Evolutionary conservation across 2,113 vertebrate genomes (phyloP), one percentile per base, ranked within the genome.

Genomic region (Arvicanthis niloticus): DNA sequence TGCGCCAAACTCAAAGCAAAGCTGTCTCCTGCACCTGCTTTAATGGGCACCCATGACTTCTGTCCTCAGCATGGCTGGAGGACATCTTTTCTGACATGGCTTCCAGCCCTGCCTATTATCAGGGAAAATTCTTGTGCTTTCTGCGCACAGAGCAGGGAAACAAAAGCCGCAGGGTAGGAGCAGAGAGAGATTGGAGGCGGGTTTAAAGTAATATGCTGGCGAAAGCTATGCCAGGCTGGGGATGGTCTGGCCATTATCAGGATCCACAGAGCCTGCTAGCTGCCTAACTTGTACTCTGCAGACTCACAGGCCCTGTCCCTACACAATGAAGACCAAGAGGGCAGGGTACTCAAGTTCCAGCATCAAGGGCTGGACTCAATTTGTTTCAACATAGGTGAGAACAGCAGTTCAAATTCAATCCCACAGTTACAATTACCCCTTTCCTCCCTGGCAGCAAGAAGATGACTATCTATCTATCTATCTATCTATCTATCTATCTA

Each of bases 41-140:
- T 94, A 95, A 97, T 91, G 94, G 93, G 87, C 95, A 24, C 40
- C 2, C 0, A 48, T n/a, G 95, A 97, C 97, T 96, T 95, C 88
- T 97, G 96, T 98, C 68, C 96, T 96, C 75, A 0, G 60, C 65
- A 62, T 0, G 91, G 93, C 97, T 89, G 21, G 93, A 90, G 90
- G 87, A 77, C 94, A 37, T 96, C 97, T 97, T 98, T 93, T 86
- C 97, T 97, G 98, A 98, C 96, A 90, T 70, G 70, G 96, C 95
- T 98, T 97, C 97, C 22, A 60, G 97, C 96, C 97, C 97, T 97
- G 96, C 94, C 95, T 96, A 97, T 98, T 96, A 10, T 2, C 87
- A 37, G 96, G 96, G 95, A 98, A 98, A 98, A 96, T 97, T 96
- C 97, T 11, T 45, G 95, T 0, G 76, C 97, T 96, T 95, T 45